phyloP scores from a whole-genome alignment of 2,113 vertebrate species.

The Aphelocoma coerulescens region DNA sequence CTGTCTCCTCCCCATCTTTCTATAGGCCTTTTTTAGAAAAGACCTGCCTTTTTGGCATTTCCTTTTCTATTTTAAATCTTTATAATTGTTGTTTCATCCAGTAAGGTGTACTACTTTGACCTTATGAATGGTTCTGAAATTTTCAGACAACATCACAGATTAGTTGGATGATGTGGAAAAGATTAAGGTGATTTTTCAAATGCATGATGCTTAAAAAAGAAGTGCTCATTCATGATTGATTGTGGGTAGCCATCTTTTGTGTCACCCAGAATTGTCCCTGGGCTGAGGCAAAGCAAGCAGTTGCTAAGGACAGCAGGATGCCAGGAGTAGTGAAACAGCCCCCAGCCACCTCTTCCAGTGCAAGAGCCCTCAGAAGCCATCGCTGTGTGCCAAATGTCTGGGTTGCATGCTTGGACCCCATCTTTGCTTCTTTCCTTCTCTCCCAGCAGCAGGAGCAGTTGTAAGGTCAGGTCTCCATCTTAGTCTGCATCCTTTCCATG shows the following conservation, averaged over 20 bases:
- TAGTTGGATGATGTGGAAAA: background rate
- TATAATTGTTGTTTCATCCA: background rate
- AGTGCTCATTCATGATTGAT: background rate
- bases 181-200: background rate
- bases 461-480: background rate
- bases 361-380: background rate
- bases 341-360: background rate
- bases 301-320: background rate
- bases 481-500: background rate
- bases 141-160: background rate
- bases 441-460: background rate
- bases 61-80: background rate
- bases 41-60: background rate
- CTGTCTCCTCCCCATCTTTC: background rate
- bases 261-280: background rate
- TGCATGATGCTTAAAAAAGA: background rate
- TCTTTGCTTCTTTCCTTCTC: background rate
- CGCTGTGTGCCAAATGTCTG: background rate
- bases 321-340: background rate
- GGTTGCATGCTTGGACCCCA: accelerated
- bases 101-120: background rate
- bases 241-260: background rate
- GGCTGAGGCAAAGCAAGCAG: background rate
- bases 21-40: background rate
- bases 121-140: background rate